Evolutionary conservation across 2,113 vertebrate species (phyloP), one percentile per base, ranked within the genome.

Genomic region (Macrotus californicus): DNA sequence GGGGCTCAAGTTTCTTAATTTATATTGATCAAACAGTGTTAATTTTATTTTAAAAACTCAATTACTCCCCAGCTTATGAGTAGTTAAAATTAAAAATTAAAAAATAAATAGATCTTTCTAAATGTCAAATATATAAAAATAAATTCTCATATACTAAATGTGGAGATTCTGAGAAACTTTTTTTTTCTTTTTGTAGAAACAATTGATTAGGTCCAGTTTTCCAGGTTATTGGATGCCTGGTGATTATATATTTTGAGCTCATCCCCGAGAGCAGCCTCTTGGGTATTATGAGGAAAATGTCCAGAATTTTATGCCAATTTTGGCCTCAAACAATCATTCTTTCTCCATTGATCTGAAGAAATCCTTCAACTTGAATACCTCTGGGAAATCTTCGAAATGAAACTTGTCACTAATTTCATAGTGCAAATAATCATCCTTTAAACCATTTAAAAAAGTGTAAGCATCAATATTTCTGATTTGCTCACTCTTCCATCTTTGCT

Each of bases 261-360:
- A 14, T 52, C 16, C 26, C 31, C 56, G 39, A 41, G 75, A 46
- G 56, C 19, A 43, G n/a, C 66, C 29, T 26, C 6, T 77, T 1
- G 3, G 19, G 1, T 46, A 36, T 81, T 39, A 22, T 64, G 48
- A 84, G 22, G 54, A 69, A 73, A 72, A 46, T 34, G 9, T 56
- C n/a, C n/a, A 90, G 88, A 81, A 59, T 82, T 92, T 89, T 67
- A 12, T 73, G 21, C n/a, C 31, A 48, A 7, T 86, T 95, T 94
- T 77, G 66, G 31, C 77, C 52, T 41, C 39, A 73, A 43, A 50
- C 73, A 85, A 61, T 76, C 12, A n/a, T 70, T 75, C 8, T 87
- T 93, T 77, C 59, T 72, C 43, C 21, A n/a, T 43, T 72, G 73
- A 79, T 77, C 90, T 90, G 39, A 92, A 91, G 31, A 96, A 89